Evolutionary conservation across 2,797 vertebrate species (phyloP).

Genomic region (Sebastes nivosus): DNA sequence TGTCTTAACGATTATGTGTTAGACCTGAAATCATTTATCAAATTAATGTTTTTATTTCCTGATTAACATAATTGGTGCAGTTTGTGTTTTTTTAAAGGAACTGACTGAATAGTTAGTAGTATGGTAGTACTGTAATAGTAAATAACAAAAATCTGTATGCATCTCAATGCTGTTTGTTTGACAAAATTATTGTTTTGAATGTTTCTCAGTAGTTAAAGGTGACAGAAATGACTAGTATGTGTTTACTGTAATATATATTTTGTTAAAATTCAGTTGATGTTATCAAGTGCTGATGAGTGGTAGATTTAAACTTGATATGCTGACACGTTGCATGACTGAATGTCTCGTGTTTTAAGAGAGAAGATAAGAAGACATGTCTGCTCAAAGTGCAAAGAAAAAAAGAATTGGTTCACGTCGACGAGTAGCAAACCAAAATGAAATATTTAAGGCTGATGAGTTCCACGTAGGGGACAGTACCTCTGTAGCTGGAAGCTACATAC

Average conservation of each 20-base stretch:
- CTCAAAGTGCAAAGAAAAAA: conserved; percentile 64
- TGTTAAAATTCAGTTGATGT: neutral
- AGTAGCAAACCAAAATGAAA: conserved; percentile 18
- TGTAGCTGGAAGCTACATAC: neutral
- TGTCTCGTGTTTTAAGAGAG: conserved; percentile 46
- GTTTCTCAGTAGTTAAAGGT: neutral
- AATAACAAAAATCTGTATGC: neutral
- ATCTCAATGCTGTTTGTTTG: neutral
- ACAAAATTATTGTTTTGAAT: neutral
- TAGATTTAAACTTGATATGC: neutral
- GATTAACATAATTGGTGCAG: neutral
- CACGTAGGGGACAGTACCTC: neutral
- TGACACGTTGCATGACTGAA: conserved; percentile 13
- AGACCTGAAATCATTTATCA: neutral
- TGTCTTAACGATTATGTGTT: neutral
- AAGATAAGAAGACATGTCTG: conserved; percentile 67
- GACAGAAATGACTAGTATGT: neutral
- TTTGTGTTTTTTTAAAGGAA: neutral
- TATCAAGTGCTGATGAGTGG: neutral
- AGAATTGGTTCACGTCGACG: conserved; percentile 68
- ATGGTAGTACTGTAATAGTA: neutral
- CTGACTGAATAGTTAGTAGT: neutral
- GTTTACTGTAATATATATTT: neutral
- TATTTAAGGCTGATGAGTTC: neutral
- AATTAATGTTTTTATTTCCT: neutral